These are phyloP conservation scores for Poecilia latipinna DNA, from an alignment of 2,113 vertebrate genomes.

Conservation along the genomic window DNA sequence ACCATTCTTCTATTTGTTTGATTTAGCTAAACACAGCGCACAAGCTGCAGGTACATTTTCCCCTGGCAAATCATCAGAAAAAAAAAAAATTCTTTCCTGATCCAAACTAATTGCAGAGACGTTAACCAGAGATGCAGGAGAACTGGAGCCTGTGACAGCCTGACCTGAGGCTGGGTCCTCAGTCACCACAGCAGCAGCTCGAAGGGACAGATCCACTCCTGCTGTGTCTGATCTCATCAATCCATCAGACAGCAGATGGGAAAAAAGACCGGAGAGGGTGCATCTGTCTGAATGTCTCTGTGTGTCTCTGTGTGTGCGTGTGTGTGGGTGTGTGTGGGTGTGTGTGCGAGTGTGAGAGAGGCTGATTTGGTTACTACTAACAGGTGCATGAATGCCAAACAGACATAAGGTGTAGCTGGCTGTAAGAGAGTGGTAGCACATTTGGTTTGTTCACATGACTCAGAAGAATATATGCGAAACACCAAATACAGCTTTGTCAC, in stretches of 20 bases:
- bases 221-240: conserved; percentile 75
- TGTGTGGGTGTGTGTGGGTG: background rate
- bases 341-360: background rate
- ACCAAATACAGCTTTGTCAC: background rate
- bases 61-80: background rate
- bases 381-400: conserved; percentile 55
- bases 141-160: conserved; percentile 64
- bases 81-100: conserved; percentile 11
- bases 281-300: conserved; percentile 22
- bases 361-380: conserved; percentile 11
- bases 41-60: conserved; percentile 1
- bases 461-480: background rate
- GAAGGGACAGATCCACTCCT: conserved; percentile 54
- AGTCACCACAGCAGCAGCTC: conserved; percentile 72
- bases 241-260: conserved; percentile 74
- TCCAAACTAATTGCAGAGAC: conserved; percentile 48
- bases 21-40: background rate
- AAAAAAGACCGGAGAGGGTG: conserved; percentile 50
- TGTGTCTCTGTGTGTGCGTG: conserved; percentile 9
- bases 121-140: conserved; percentile 44
- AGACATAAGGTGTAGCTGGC: conserved; percentile 55
- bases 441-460: conserved; percentile 29
- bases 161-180: conserved; percentile 73
- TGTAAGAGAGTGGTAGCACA: conserved; percentile 53
- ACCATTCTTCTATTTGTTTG: background rate